Percentiles rank a stretch among this genome's conserved stretches.
These are phyloP conservation scores for Nymphalis urticae DNA, from an alignment of 2,888 invertebrate genomes.

Conservation along the genomic window DNA sequence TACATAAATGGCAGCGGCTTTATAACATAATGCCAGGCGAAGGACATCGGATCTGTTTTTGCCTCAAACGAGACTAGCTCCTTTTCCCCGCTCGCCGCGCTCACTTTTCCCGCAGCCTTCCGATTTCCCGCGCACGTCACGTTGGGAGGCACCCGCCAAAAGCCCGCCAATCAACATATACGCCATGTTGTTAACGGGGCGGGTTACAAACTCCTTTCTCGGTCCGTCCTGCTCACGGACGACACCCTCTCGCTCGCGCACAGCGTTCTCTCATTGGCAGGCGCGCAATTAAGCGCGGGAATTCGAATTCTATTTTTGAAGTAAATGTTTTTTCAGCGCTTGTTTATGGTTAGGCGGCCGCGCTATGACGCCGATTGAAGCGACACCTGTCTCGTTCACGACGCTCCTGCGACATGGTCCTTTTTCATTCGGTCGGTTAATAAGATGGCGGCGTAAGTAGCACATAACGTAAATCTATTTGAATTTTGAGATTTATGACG, in stretches of 20 bases:
- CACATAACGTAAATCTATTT: slow-evolving; percentile 68
- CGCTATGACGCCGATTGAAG: slow-evolving; percentile 54
- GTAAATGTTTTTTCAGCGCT: slow-evolving; percentile 78
- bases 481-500: slow-evolving; percentile 60
- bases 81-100: slow-evolving; percentile 20
- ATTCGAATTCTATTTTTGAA: slow-evolving; percentile 80
- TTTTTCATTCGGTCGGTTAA: slow-evolving; percentile 56
- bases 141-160: slow-evolving; percentile 57
- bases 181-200: slow-evolving; percentile 86
- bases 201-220: slow-evolving; percentile 62
- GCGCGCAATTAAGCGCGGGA: slow-evolving; percentile 79
- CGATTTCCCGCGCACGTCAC: slow-evolving; percentile 67
- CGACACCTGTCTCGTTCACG: slow-evolving; percentile 60
- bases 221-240: slow-evolving; percentile 61
- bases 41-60: slow-evolving; percentile 11
- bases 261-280: slow-evolving; percentile 71
- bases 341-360: slow-evolving; percentile 58
- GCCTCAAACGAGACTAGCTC: slow-evolving; percentile 4
- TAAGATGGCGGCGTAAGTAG: slow-evolving; percentile 55
- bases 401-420: slow-evolving; percentile 36
- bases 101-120: slow-evolving; percentile 53
- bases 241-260: slow-evolving; percentile 63
- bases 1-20: slow-evolving; percentile 17
- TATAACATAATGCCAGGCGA: slow-evolving; percentile 11
- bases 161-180: slow-evolving; percentile 82